Percentiles rank a stretch among this genome's conserved stretches.
These are phyloP conservation scores for Trinectes maculatus DNA, from an alignment of 2,113 vertebrate genomes.

Conservation along the genomic window DNA sequence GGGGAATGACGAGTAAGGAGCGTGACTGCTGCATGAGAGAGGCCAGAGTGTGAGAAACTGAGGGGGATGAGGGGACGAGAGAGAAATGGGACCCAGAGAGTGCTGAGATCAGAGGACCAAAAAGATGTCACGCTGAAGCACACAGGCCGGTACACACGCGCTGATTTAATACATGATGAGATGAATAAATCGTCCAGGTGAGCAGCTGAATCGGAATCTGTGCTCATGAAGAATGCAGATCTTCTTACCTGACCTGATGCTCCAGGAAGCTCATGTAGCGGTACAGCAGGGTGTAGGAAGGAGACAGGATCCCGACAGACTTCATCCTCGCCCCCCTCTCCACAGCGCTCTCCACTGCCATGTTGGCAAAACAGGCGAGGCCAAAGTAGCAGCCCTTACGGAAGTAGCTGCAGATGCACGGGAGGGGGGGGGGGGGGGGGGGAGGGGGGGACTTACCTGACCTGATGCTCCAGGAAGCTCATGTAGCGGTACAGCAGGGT, in stretches of 20 bases:
- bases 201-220: neutral
- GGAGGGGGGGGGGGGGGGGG: conserved; percentile 14
- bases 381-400: conserved; percentile 93
- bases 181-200: neutral
- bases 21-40: conserved; percentile 43
- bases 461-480: conserved; percentile 97
- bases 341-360: conserved; percentile 93
- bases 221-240: neutral
- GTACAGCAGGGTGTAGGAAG: conserved; percentile 93
- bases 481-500: conserved; percentile 94
- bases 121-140: neutral
- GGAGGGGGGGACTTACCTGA: conserved; percentile 83
- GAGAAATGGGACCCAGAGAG: conserved; percentile 4
- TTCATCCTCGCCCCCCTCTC: conserved; percentile 96
- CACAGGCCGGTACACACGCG: neutral
- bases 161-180: neutral
- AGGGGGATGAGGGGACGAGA: neutral
- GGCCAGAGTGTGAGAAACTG: conserved; percentile 40
- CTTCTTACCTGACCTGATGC: conserved; percentile 83
- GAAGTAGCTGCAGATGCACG: conserved; percentile 86
- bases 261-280: conserved; percentile 97
- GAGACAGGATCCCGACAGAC: conserved; percentile 93
- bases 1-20: conserved; percentile 57
- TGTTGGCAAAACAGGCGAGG: conserved; percentile 96
- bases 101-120: conserved; percentile 7